Conservation (phyloP, 2,797 vertebrate genomes). For the Antrozous pallidus region DNA sequence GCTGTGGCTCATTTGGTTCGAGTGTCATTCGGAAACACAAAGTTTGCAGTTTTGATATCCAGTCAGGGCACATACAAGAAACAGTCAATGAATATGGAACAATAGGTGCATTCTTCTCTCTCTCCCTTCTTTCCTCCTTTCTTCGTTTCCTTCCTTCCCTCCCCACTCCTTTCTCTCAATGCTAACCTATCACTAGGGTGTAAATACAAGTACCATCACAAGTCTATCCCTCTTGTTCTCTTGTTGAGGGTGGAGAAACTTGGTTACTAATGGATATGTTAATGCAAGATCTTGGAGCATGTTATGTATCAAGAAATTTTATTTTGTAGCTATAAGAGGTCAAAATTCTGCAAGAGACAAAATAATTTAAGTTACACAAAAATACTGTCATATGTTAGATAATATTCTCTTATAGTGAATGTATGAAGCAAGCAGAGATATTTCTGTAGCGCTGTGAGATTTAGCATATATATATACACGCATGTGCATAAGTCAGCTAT, state of each 20-base stretch:
- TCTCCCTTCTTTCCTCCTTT: neutral
- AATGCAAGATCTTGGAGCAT: neutral
- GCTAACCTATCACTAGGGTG: too few relatives aligned
- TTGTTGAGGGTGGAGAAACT: neutral
- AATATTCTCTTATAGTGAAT: conserved; percentile 50
- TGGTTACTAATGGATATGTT: neutral
- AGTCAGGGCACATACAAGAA: neutral
- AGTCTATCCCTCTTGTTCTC: neutral
- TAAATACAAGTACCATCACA: too few relatives aligned
- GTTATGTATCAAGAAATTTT: neutral
- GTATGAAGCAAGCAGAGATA: neutral
- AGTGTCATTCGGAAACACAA: neutral
- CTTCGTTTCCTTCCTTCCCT: too few relatives aligned
- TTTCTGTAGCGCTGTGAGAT: neutral
- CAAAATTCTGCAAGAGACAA: neutral
- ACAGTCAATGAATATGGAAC: neutral
- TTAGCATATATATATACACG: neutral
- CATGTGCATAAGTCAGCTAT: neutral
- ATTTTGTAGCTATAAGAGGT: neutral
- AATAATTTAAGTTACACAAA: conserved; percentile 31
- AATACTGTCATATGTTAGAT: conserved; percentile 38
- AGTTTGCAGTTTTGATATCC: neutral
- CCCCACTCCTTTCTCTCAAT: neutral
- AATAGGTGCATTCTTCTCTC: neutral
- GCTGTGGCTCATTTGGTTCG: neutral